Base-by-base conservation (phyloP, 2,113 vertebrate genomes). In the Ptilonorhynchus violaceus region DNA sequence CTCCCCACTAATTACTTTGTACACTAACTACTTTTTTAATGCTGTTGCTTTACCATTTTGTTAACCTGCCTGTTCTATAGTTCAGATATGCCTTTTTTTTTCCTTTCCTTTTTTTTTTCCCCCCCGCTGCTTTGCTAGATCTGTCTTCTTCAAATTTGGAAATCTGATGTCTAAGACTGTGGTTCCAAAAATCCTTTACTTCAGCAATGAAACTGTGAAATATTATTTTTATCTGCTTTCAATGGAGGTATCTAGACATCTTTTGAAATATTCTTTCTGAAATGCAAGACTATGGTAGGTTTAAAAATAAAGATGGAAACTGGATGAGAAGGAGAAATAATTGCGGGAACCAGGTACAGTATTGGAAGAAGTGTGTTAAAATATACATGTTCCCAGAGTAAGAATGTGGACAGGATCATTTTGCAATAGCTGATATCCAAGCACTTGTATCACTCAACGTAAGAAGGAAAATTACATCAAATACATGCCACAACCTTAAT, bases 221-320 rank as follows among this genome's bases (percentile, higher is more conserved):
- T 2, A 1, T 17, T 39, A 19, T 39, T 87, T 63, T 46, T 66
- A 75, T 9, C 13, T 66, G 11, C 4, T 93, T 70, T 52, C 77
- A 27, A 18, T 33, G 4, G 7, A 16, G 14, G 2, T 47, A 31
- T 56, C 21, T 50, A 35, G 14, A 22, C 50, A 16, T 14, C 7
- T 60, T 63, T 22, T 46, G 25, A 85, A 77, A 55, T 15, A 27
- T 6, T 64, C 13, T 56, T 64, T 52, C 22, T 81, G 27, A 85
- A 95, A 60, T 41, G 16, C 37, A 77, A 60, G 28, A 13, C 30
- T 55, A 39, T 0, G 0, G 8, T 41, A 68, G 1, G 10, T 33
- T 67, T 37, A 70, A 92, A 82, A 81, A 55, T 19, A 37, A 89
- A 74, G 37, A 70, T 3, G 66, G 46, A 16, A 83, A 63, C 1